Base-by-base conservation (phyloP, 1,140 invertebrate species). In the Heterodera carotae region DNA sequence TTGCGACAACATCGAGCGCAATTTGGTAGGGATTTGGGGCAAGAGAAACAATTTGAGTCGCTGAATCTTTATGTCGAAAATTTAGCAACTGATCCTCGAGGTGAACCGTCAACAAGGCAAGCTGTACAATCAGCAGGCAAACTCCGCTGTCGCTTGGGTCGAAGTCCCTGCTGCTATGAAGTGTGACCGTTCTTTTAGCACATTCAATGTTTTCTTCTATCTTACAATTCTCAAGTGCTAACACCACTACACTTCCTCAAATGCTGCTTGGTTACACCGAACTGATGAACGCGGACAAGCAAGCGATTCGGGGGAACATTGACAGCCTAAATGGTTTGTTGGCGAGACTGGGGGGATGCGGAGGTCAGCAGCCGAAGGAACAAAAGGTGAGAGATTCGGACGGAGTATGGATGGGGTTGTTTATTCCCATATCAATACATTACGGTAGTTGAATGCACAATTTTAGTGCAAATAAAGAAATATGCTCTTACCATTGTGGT, bases 261-360 rank as follows among this genome's bases (percentile, higher is more conserved):
- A 22, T 74, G 2, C 15, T 74, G 15, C 8, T 22, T 36, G 72
- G 56, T 12, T 74, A 62, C 64, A 74, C 72, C 15, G 56, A 74
- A 29, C 25, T 74, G 25, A 74, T 74, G 72, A 74, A 74, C 64
- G 72, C 72, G 36, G 72, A 74, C 39, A 74, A 74, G 64, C 72
- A 64, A 25, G 62, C 62, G 7, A 66, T 66, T 12, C 10, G 5
- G 29, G 62, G 29, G 29, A 66, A 66, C 62, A 66, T 66, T 22
- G 62, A 66, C 29, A 66, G 62, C 25, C 33, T 66, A 27, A 66
- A 66, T 22, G 15, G 2, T 22, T 34, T 66, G 29, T 10, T 66
- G 29, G 15, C 25, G 33, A 66, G 22, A 27, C 7, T 66, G 29
- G 62, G 62, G 4, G 62, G 62, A 62, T 12, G 62, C 4, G 25